A percentile compares a stretch with the other conserved stretches of the same genome.
Conservation (phyloP, 2,888 invertebrate species). For the Pocota personata region DNA sequence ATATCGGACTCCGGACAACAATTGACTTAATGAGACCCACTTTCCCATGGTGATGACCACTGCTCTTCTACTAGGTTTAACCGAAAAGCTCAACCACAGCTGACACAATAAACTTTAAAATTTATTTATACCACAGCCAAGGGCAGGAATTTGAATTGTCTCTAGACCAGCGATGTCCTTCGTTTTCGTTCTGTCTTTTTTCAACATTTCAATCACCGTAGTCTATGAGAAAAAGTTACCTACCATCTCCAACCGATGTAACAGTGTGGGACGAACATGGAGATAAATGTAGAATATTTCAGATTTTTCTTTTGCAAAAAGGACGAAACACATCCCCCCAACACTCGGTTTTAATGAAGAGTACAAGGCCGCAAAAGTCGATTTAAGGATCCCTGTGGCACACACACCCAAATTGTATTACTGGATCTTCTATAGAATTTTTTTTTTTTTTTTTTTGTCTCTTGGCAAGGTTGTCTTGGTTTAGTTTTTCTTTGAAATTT, state of each 20-base stretch:
- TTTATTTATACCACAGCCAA: slow-evolving; percentile 52
- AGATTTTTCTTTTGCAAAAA: neutral
- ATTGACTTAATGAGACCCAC: slow-evolving; percentile 56
- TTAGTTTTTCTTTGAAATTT: slow-evolving; percentile 31
- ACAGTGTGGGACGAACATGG: slow-evolving; percentile 1
- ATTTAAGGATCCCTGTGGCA: slow-evolving; percentile 30
- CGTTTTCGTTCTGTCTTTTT: neutral
- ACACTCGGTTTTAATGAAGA: slow-evolving; percentile 32
- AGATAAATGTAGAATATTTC: slow-evolving; percentile 33
- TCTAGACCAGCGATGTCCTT: slow-evolving; percentile 5
- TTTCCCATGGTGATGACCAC: slow-evolving; percentile 49
- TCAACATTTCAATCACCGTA: slow-evolving; percentile 20
- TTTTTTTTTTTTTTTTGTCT: neutral
- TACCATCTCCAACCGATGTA: slow-evolving; percentile 24
- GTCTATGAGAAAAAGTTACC: slow-evolving; percentile 4
- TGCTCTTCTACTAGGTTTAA: slow-evolving; percentile 37
- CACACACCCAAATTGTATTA: slow-evolving; percentile 42
- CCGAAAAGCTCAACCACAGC: slow-evolving; percentile 45
- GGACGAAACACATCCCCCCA: slow-evolving; percentile 5
- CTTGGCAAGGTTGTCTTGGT: slow-evolving; percentile 30
- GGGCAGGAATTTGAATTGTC: slow-evolving; percentile 44
- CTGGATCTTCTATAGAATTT: neutral
- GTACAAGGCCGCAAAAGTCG: slow-evolving; percentile 52
- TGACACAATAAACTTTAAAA: slow-evolving; percentile 59
- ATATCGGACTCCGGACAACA: slow-evolving; percentile 35